These are phyloP conservation scores for Cebus imitator DNA, from an alignment of 2,113 vertebrate genomes.

Conservation along the genomic window DNA sequence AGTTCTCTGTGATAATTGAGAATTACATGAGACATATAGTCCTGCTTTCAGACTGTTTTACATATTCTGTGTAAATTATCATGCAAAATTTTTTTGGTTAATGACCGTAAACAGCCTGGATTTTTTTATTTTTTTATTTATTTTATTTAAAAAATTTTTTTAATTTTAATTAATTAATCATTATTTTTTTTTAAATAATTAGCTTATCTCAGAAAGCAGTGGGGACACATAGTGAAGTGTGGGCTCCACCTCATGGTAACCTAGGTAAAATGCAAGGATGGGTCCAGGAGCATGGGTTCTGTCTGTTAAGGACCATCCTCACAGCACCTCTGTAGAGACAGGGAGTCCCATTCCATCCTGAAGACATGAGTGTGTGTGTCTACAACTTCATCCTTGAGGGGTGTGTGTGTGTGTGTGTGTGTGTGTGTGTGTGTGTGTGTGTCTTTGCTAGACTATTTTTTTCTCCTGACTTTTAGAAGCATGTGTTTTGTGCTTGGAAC, in stretches of 20 bases:
- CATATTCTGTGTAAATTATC: background rate
- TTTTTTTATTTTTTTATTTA: too few relatives aligned
- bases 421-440: too few relatives aligned
- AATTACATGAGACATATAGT: background rate
- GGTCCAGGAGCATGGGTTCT: background rate
- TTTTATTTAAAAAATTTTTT: too few relatives aligned
- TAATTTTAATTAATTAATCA: background rate
- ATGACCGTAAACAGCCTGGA: background rate
- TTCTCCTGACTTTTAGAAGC: background rate
- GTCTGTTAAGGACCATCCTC: fast-evolving
- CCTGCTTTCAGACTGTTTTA: background rate
- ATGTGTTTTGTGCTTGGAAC: background rate
- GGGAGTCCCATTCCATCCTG: too few relatives aligned
- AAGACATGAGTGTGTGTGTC: background rate
- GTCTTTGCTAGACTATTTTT: background rate
- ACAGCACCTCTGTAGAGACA: too few relatives aligned
- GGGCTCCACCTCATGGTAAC: background rate
- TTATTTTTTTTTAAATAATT: background rate
- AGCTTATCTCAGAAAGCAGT: background rate
- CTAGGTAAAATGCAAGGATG: background rate
- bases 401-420: too few relatives aligned
- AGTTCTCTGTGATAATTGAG: background rate
- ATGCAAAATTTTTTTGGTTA: background rate
- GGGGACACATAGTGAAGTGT: too few relatives aligned
- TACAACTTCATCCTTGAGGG: background rate